phyloP scores from a whole-genome alignment of 2,888 invertebrate genomes.

The Mythimna ferrago region DNA sequence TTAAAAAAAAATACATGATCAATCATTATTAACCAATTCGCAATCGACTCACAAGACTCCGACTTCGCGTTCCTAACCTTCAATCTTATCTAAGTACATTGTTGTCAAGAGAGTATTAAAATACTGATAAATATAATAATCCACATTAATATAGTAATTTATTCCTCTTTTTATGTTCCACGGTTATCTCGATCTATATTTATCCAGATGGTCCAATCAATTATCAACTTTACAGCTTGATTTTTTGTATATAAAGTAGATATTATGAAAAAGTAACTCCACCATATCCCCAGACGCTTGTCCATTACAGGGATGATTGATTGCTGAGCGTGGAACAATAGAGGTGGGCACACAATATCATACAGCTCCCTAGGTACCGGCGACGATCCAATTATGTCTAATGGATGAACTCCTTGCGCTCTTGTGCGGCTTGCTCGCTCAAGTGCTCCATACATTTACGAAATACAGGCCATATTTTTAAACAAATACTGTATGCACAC shows the following conservation, averaged over 20 bases:
- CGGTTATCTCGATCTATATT: background rate
- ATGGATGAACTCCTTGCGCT: slow-evolving; percentile 79
- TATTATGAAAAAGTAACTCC: slow-evolving; percentile 38
- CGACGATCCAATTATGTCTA: slow-evolving; percentile 85
- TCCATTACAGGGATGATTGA: slow-evolving; percentile 73
- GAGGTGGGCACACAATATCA: slow-evolving; percentile 38
- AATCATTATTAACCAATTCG: background rate
- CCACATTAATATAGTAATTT: background rate
- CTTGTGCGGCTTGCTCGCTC: slow-evolving; percentile 33
- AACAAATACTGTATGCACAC: background rate
- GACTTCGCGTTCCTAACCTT: background rate
- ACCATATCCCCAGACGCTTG: slow-evolving; percentile 64
- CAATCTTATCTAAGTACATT: slow-evolving; percentile 1
- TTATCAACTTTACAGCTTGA: background rate
- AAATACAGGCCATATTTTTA: background rate
- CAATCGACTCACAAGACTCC: background rate
- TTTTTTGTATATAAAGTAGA: background rate
- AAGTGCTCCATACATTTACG: background rate
- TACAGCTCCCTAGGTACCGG: slow-evolving; percentile 38
- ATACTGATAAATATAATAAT: background rate
- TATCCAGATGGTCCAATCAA: slow-evolving; percentile 10
- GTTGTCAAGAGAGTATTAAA: background rate
- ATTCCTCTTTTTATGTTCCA: background rate
- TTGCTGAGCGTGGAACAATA: slow-evolving; percentile 59
- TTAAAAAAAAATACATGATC: background rate